Evolutionary conservation across 2,888 invertebrate species (phyloP), one percentile per base, ranked within the genome.

Genomic region (Mimas tiliae): DNA sequence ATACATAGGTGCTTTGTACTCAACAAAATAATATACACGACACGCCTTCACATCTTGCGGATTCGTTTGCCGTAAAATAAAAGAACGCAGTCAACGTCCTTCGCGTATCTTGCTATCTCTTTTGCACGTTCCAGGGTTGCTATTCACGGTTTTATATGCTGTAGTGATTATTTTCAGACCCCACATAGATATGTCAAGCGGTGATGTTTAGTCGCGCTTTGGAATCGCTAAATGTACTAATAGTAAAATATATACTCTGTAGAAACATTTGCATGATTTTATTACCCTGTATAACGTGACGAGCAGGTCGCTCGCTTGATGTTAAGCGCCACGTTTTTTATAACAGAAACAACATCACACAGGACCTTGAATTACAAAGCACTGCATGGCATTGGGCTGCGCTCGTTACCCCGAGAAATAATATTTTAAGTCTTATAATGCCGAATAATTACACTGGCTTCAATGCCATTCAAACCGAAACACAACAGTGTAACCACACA

Each of bases 41-140:
- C 42, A 38, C 38, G 16, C 38, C 58, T 58, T 58, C 12, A 58
- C 19, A 38, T 16, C 38, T 42, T 42, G 50, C 50, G 19, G 58
- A 42, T 38, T 58, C 58, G 38, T 58, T 58, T 58, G 19, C 42
- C 6, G 12, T 42, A 58, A 58, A 58, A 58, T 38, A 42, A 50
- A 50, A 50, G 50, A 19, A 50, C 50, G 50, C 19, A 19, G 55
- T 63, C 53, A 63, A 55, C 55, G 55, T 64, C 63, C 64, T 55
- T 63, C 66, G 53, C 21, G 42, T 16, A 53, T 66, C 62, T 65
- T 55, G 71, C 65, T 67, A 64, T 74, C 72, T 62, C 67, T 50
- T 45, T 76, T 73, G 66, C 69, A 55, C 71, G 67, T 8, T 58
- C 19, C 12, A 58, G 58, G 58, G 58, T 42, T 58, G 42, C 42